Evolutionary conservation across 2,888 invertebrate species (phyloP).

Genomic region (Adelognathus sp.): DNA sequence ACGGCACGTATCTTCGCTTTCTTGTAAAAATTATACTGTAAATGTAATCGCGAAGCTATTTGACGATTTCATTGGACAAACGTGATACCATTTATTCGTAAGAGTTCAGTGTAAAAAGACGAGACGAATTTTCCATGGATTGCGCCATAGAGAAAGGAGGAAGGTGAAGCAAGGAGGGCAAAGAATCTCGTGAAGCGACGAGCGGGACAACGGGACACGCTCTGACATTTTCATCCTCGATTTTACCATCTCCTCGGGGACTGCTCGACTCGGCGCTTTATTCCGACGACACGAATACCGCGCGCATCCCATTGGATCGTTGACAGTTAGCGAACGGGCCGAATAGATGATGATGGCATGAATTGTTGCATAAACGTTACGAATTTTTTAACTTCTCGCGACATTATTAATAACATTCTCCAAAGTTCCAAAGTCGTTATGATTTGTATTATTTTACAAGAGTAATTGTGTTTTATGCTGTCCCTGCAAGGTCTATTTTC

Average conservation of each 20-base stretch:
- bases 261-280: constrained; percentile 25
- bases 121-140: constrained; percentile 38
- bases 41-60: neutral
- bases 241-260: constrained; percentile 35
- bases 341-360: constrained; percentile 4
- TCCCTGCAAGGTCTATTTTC: no score
- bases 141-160: constrained; percentile 58
- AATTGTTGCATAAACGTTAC: neutral
- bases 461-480: no score
- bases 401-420: no score
- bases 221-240: constrained; percentile 55
- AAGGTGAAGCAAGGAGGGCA: constrained; percentile 6
- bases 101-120: neutral
- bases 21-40: no score
- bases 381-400: neutral
- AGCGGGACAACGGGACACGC: constrained; percentile 37
- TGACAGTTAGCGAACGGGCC: neutral
- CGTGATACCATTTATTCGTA: neutral
- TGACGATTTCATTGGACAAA: neutral
- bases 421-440: no score
- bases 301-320: neutral
- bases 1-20: no score
- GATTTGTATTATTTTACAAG: no score
- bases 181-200: neutral
- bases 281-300: constrained; percentile 57